Conservation (phyloP, 2,888 invertebrate species). For the Agriopis leucophaearia region DNA sequence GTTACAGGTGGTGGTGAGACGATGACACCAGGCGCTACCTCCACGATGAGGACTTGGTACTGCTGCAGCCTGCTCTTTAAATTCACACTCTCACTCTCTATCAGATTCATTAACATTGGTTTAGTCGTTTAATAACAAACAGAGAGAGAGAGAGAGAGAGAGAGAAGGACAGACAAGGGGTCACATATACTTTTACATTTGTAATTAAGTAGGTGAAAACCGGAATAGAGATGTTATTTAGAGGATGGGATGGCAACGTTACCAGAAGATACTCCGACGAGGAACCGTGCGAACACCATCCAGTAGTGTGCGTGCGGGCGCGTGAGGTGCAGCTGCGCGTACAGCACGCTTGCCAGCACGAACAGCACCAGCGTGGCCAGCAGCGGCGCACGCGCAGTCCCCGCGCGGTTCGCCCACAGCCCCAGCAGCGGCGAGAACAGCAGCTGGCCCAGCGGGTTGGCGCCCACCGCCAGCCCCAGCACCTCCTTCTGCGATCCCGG, state of each 20-base stretch:
- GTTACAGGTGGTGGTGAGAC: too few relatives aligned
- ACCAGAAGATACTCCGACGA: constrained; percentile 95
- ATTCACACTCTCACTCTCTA: not conserved
- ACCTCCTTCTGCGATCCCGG: constrained; percentile 92
- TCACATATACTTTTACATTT: too few relatives aligned
- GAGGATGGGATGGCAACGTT: constrained; percentile 24
- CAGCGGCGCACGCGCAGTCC: constrained; percentile 90
- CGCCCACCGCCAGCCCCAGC: constrained; percentile 94
- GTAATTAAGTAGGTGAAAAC: too few relatives aligned
- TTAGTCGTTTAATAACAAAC: too few relatives aligned
- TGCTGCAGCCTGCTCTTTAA: not conserved
- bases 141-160: too few relatives aligned
- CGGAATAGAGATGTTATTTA: too few relatives aligned
- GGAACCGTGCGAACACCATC: constrained; percentile 92
- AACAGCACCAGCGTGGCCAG: constrained; percentile 90
- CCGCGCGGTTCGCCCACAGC: constrained; percentile 93
- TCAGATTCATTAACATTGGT: too few relatives aligned
- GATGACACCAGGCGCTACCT: too few relatives aligned
- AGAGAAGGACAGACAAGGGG: too few relatives aligned
- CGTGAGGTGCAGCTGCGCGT: constrained; percentile 91
- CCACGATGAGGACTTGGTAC: too few relatives aligned
- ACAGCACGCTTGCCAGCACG: constrained; percentile 90
- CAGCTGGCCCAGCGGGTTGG: constrained; percentile 95
- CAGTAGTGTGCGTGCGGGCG: constrained; percentile 88
- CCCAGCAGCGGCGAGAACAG: constrained; percentile 94